Evolutionary conservation across 2,888 invertebrate species (phyloP).

Genomic region (Bombylius discolor): DNA sequence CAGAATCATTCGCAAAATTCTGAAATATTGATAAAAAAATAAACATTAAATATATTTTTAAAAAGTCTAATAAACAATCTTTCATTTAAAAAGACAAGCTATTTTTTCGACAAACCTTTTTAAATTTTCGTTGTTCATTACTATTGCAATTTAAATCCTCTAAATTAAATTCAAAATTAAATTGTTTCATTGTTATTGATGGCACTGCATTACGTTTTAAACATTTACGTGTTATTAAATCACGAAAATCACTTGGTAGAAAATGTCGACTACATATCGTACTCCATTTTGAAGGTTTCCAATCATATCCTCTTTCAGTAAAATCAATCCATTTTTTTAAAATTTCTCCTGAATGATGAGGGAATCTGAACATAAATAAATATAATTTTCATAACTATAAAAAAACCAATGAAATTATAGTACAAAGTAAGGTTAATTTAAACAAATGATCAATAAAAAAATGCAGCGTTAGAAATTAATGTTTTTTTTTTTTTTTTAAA

Average conservation of each 20-base stretch:
- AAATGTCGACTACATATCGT: conserved; percentile 35
- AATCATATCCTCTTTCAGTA: conserved; percentile 25
- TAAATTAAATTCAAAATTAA: conserved; percentile 7
- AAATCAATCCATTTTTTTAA: conserved; percentile 32
- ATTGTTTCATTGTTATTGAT: conserved; percentile 8
- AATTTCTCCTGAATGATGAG: conserved; percentile 25
- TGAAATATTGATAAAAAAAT: too few species aligned
- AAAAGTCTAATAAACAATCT: too few species aligned
- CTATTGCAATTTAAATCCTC: background rate
- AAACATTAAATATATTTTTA: too few species aligned
- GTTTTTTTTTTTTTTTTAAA: too few species aligned
- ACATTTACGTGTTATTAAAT: conserved; percentile 9
- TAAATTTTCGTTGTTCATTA: too few species aligned
- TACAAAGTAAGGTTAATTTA: too few species aligned
- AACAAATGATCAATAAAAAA: too few species aligned
- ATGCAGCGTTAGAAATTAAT: too few species aligned
- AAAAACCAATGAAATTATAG: too few species aligned
- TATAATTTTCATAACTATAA: too few species aligned
- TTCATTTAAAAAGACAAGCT: background rate
- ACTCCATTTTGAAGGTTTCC: conserved; percentile 35
- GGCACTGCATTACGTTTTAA: conserved; percentile 5
- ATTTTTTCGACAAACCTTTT: background rate
- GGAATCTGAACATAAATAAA: conserved; percentile 24
- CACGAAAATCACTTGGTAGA: conserved; percentile 27
- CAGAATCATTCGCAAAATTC: too few species aligned